Base-by-base conservation (phyloP, 2,113 vertebrate species). In the Nothoprocta pentlandii region DNA sequence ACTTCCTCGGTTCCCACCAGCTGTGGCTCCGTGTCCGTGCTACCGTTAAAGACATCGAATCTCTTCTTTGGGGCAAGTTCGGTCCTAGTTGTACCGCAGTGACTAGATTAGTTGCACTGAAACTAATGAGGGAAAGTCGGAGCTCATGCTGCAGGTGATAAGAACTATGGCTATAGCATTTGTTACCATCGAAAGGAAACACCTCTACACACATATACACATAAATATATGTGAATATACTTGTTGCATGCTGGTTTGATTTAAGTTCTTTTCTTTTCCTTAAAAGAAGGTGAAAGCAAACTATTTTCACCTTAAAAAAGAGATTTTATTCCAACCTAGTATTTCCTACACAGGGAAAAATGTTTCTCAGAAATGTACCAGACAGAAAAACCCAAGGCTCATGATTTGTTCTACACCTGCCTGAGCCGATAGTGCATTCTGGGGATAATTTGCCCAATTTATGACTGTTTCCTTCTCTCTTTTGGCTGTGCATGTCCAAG, bases 61-160 rank as follows among this genome's bases (percentile, higher is more conserved):
- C 81, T 77, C 67, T 63, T 87, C 22, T 91, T 63, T 80, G 91
- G 81, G 87, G 76, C 91, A 90, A 91, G 89, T 83, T 51, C 54
- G 76, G 85, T 75, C 81, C 89, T 53, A 64, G 44, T 36, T 68
- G 1, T 70, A 67, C 63, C 34, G n/a, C 36, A 0, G 6, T 42
- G 85, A 83, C 64, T 56, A 79, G 68, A 67, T 85, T 92, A 87
- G 36, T n/a, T 74, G 49, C 71, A 54, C n/a, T 82, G 68, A 80
- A 91, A 67, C 25, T 64, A 68, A 44, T 0, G 0, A 86, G 53
- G 66, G 26, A 26, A 73, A 77, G n/a, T 51, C 80, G 64, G 58
- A 92, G 69, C 49, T 91, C 36, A 16, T 3, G 1, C n/a, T 64
- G 64, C 34, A 22, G 15, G 73, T 80, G 92, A 81, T 30, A 49